Percentiles rank a stretch among this genome's conserved stretches.
These are phyloP conservation scores for Triplophysa yarkandensis DNA, from an alignment of 2,797 vertebrate species.

Conservation along the genomic window DNA sequence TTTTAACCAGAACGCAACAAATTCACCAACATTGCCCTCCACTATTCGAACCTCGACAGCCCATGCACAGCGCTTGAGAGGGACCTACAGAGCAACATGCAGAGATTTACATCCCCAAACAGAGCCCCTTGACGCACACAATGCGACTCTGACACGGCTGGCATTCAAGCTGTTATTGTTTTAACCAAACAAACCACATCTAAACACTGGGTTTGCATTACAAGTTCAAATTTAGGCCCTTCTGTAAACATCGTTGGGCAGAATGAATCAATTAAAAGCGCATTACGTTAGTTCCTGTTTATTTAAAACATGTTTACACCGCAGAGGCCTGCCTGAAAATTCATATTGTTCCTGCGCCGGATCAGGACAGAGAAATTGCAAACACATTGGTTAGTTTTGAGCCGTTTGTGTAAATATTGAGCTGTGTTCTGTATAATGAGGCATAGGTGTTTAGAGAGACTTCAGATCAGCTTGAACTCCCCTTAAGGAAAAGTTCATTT, in stretches of 20 bases:
- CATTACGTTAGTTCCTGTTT: slow-evolving; percentile 86
- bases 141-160: slow-evolving; percentile 65
- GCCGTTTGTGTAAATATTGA: slow-evolving; percentile 76
- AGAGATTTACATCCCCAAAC: slow-evolving; percentile 36
- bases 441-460: slow-evolving; percentile 53
- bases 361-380: slow-evolving; percentile 68
- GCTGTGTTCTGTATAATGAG: slow-evolving; percentile 58
- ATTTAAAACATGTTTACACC: slow-evolving; percentile 87
- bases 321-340: slow-evolving; percentile 73
- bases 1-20: slow-evolving; percentile 64
- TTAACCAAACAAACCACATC: slow-evolving; percentile 81
- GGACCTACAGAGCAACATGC: slow-evolving; percentile 54
- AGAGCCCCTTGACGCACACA: slow-evolving; percentile 48
- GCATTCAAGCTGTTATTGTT: slow-evolving; percentile 79
- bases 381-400: slow-evolving; percentile 76
- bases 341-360: slow-evolving; percentile 59
- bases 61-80: slow-evolving; percentile 41
- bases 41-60: slow-evolving; percentile 33
- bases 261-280: slow-evolving; percentile 88
- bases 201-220: slow-evolving; percentile 81
- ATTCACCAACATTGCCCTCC: slow-evolving; percentile 75
- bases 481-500: too few relatives aligned
- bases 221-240: slow-evolving; percentile 80
- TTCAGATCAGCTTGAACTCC: neutral
- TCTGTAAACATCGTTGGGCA: slow-evolving; percentile 81